Evolutionary conservation across 2,888 invertebrate species (phyloP).

Genomic region (Leptopilina syphax): DNA sequence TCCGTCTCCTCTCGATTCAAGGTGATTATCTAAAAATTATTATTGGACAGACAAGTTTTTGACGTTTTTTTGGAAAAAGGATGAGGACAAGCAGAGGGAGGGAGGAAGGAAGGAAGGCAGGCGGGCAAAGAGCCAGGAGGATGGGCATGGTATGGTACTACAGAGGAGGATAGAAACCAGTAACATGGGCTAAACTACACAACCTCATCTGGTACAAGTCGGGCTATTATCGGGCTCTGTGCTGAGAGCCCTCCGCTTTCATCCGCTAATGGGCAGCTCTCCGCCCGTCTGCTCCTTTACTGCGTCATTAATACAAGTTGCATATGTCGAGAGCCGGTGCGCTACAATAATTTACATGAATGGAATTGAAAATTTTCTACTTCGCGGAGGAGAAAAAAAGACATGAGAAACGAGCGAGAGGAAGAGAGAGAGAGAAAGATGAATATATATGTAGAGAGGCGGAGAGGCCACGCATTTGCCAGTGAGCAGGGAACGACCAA

Average conservation of each 20-base stretch:
- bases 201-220: constrained; percentile 75
- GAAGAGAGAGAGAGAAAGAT: background rate
- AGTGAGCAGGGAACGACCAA: constrained; percentile 42
- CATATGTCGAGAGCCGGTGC: constrained; percentile 76
- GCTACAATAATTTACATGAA: constrained; percentile 75
- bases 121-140: constrained; percentile 69
- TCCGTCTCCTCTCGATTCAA: no score
- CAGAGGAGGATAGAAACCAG: constrained; percentile 60
- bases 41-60: no score
- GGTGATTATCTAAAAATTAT: no score
- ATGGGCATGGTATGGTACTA: constrained; percentile 57
- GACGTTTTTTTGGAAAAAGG: constrained; percentile 39
- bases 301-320: constrained; percentile 77
- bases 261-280: constrained; percentile 77
- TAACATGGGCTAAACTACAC: constrained; percentile 74
- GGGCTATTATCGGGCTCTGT: constrained; percentile 76
- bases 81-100: constrained; percentile 50
- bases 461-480: constrained; percentile 40
- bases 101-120: constrained; percentile 25
- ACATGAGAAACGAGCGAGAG: constrained; percentile 57
- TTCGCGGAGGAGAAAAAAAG: constrained; percentile 73
- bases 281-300: constrained; percentile 76
- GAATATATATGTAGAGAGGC: constrained; percentile 21
- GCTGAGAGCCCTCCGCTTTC: constrained; percentile 76
- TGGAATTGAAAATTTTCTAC: constrained; percentile 77